Base-by-base conservation (phyloP, 2,797 vertebrate species). In the Artibeus jamaicensis region DNA sequence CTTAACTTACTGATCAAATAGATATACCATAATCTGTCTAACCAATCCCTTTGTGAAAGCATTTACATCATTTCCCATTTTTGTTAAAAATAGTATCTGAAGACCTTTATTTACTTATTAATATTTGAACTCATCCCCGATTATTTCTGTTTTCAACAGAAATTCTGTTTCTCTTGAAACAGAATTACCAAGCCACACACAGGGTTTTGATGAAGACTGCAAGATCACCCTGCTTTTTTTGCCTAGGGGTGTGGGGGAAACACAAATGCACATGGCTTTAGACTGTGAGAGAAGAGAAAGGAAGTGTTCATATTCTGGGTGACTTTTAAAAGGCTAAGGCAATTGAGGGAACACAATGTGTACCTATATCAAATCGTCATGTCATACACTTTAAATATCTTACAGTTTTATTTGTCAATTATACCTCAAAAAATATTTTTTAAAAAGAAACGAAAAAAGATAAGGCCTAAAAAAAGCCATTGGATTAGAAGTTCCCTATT, bases 1-100 rank as follows among this genome's bases (percentile, higher is more conserved):
- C n/a, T 67, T 82, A 79, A 84, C 18, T 85, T 91, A 79, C 2
- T 37, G 5, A 77, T 81, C n/a, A 88, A 93, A 94, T 1, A 89
- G 24, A 90, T 59, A 74, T 2, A 22, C 11, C 73, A 87, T 32
- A 93, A 89, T 29, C 39, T 37, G 77, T 89, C 62, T 50, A 82
- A 87, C 62, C 57, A 91, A 81, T 81, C 79, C 39, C 21, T 91
- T 62, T 92, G 37, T 93, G 57, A 88, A 24, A 95, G 6, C 50
- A 73, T 39, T 68, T 74, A 86, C 12, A 50, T 59, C 39, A 59
- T 81, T 91, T 88, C 22, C 11, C 37, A 87, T 79, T 87, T 92
- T 59, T 34, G 18, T 53, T 91, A 87, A 83, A 94, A 84, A 81
- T 53, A 57, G 55, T 57, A 65, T 79, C 73, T 48, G n/a, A 92